These are phyloP conservation scores for Lanistes nyassanus DNA, from an alignment of 1,140 invertebrate genomes.

Conservation along the genomic window DNA sequence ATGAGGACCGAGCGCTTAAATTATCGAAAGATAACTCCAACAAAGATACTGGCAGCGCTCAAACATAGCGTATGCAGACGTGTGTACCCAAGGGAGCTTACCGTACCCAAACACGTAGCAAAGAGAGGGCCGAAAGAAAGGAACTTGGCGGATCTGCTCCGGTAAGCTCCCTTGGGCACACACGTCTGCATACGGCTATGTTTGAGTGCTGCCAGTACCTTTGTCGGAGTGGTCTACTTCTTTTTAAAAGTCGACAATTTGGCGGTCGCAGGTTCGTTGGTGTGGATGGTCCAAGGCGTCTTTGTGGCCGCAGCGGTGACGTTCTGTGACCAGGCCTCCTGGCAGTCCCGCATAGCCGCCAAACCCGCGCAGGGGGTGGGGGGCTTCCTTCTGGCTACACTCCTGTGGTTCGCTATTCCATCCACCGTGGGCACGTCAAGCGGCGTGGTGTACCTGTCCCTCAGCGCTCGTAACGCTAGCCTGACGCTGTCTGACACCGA, in stretches of 20 bases:
- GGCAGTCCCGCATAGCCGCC: conserved; percentile 63
- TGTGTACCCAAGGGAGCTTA: no score
- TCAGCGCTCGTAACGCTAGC: conserved; percentile 37
- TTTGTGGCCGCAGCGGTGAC: conserved; percentile 57
- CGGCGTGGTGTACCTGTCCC: conserved; percentile 50
- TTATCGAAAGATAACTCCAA: no score
- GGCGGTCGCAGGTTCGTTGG: background rate
- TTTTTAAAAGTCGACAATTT: background rate
- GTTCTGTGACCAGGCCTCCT: conserved; percentile 66
- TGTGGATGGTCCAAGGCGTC: conserved; percentile 28
- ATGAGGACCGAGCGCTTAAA: no score
- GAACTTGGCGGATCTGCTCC: no score
- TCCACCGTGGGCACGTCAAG: conserved; percentile 59
- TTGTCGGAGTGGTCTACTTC: background rate
- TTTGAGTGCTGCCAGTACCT: no score
- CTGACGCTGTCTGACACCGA: conserved; percentile 37
- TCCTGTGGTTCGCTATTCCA: conserved; percentile 65
- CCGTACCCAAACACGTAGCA: no score
- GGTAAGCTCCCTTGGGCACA: no score
- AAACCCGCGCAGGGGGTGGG: conserved; percentile 58
- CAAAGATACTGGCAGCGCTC: no score
- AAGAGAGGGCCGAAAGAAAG: no score
- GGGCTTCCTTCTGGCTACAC: conserved; percentile 61
- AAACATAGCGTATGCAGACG: no score
- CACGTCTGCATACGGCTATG: no score